phyloP scores from a whole-genome alignment of 2,888 invertebrate species.

The Noctuana brunneofusca region DNA sequence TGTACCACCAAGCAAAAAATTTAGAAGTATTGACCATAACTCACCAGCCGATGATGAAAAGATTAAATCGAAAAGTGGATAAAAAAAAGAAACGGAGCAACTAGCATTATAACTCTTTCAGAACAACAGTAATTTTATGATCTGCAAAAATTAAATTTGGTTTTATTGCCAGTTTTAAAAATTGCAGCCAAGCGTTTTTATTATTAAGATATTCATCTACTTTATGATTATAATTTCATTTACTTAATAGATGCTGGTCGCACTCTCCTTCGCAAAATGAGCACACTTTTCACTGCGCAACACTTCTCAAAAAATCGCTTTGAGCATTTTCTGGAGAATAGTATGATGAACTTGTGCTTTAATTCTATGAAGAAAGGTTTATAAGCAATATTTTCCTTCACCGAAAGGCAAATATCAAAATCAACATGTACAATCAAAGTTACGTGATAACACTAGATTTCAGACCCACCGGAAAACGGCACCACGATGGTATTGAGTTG shows the following conservation, averaged over 20 bases:
- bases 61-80: neutral
- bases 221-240: neutral
- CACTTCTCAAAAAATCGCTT: neutral
- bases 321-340: neutral
- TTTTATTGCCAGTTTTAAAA: neutral
- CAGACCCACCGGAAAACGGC: neutral
- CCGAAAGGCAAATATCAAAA: neutral
- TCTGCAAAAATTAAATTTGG: slow-evolving; percentile 2
- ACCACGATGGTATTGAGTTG: neutral
- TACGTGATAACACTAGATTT: neutral
- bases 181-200: neutral
- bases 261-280: neutral
- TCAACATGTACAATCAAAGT: too few relatives aligned
- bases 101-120: neutral
- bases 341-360: too few relatives aligned
- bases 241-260: slow-evolving; percentile 6
- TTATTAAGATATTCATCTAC: slow-evolving; percentile 7
- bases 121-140: slow-evolving; percentile 1
- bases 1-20: too few relatives aligned
- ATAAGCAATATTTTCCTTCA: neutral
- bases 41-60: neutral
- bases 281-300: neutral
- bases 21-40: too few relatives aligned
- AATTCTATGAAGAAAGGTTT: too few relatives aligned
- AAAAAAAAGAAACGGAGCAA: neutral